Evolutionary conservation across 2,113 vertebrate species (phyloP), one percentile per base, ranked within the genome.

Genomic region (Castor canadensis): DNA sequence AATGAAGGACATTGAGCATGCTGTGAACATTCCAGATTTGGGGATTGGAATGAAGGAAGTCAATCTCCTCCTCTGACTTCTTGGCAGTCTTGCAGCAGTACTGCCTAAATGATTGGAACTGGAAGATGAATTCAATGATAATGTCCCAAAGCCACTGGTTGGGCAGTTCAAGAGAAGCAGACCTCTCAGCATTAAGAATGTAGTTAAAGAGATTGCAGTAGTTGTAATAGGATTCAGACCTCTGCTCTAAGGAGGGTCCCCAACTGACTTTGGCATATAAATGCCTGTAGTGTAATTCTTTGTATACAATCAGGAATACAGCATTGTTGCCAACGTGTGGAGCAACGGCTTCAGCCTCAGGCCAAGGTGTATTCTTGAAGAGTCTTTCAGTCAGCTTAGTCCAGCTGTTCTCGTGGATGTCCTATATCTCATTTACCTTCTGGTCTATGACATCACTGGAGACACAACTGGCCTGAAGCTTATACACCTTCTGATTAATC

Each of bases 141-240:
- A 99, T 99, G 98, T 99, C 99, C 99, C 99, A 99, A 13, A 99
- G 99, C 99, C 99, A 99, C 96, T 99, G 99, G 98, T 99, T 99
- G 64, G 99, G 99, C 17, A 99, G 98, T 93, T 99, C 99, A 86
- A 99, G 97, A 35, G 99, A 99, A 89, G 99, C 99, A 1, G 99
- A 99, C 4, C 99, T 99, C 97, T 99, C 99, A 81, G 99, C 99
- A 98, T 99, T 99, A 73, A 99, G 99, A 96, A 99, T 99, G 96
- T 99, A 99, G 98, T 99, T 99, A 98, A 99, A 99, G 91, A 99
- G 99, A 97, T 99, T 99, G 98, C 99, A 99, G 97, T 99, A 99
- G 98, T 99, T 99, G 98, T 99, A 99, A 85, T 99, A 99, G 0
- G 99, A 99, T 92, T 99, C 99, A 98, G 99, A 99, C 81, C 99